Base-by-base conservation (phyloP, 92 coral and sea anemone genomes). In the Palythoa grandis region DNA sequence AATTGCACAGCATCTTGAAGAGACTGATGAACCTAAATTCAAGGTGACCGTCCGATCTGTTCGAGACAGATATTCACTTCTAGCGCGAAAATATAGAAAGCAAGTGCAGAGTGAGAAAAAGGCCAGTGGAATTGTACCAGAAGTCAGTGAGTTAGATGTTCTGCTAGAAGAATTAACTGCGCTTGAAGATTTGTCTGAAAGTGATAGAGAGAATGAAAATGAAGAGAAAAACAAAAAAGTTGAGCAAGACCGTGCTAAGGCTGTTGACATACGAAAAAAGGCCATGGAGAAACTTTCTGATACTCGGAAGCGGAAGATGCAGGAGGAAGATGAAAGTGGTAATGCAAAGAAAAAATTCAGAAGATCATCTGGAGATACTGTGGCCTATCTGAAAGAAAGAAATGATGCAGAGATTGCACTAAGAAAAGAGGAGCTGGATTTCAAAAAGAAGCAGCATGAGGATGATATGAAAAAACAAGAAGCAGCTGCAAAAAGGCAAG, bases 201-300 rank as follows among this genome's bases (percentile, higher is more conserved):
- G 65, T n/a, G 91, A 84, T 50, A 70, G 77, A 80, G 57, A 52
- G n/a, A 91, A 84, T 79, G 79, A 87, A 56, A 72, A 50, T 69
- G 82, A 89, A 9, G 92, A 86, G 39, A 89, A 63, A 25, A 60
- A 66, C 22, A 68, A 15, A 15, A 61, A 20, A 58, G 66, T 82
- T 85, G 89, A 89, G 70, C 82, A 85, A 40, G 89, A 89, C 82
- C 86, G 90, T 23, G 87, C 50, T 50, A 90, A 90, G n/a, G 87
- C 90, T 47, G 43, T 82, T 12, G 88, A 86, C 58, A 67, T 86
- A 69, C 79, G 88, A 86, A 87, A 90, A 83, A 90, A 87, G 66
- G 87, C 90, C 14, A 87, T 90, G 90, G 90, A 90, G 68, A 87
- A 87, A 43, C 87, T 90, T 23, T 86, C 92, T 14, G 92, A 86